phyloP scores from a whole-genome alignment of 2,113 vertebrate species.

The Tetrax tetrax region DNA sequence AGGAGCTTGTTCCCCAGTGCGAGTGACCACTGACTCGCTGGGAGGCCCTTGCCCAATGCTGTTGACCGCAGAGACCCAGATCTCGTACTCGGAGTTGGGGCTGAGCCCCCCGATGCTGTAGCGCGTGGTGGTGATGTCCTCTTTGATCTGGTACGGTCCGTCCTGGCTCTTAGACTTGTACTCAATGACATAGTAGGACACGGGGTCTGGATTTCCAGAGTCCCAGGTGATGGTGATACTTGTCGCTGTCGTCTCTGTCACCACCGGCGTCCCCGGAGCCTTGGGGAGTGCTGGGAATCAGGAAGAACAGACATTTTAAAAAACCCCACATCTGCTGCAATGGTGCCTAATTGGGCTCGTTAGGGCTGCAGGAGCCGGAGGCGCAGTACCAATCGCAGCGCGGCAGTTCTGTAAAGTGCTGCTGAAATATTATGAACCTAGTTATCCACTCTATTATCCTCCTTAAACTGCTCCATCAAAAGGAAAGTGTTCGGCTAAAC shows the following conservation, averaged over 20 bases:
- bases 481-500: constrained; percentile 35
- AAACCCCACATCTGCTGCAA: background rate
- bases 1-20: constrained; percentile 94
- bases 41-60: constrained; percentile 96
- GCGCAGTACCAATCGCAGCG: background rate
- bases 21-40: constrained; percentile 92
- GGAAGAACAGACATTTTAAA: constrained; percentile 42
- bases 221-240: constrained; percentile 99
- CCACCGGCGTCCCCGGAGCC: constrained; percentile 91
- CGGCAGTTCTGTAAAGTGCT: background rate
- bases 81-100: constrained; percentile 97
- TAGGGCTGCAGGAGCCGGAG: constrained; percentile 12
- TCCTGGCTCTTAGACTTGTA: constrained; percentile 95
- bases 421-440: constrained; percentile 51
- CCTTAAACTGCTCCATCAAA: constrained; percentile 61
- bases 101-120: constrained; percentile 98
- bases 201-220: constrained; percentile 95
- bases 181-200: constrained; percentile 95
- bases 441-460: constrained; percentile 57
- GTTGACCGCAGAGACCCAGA: constrained; percentile 95
- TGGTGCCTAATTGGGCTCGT: constrained; percentile 40
- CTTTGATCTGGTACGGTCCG: constrained; percentile 92
- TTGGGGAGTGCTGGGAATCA: constrained; percentile 90
- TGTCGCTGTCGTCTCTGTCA: constrained; percentile 96
- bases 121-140: constrained; percentile 96